phyloP scores from a whole-genome alignment of 1,140 invertebrate species.

The Eriocheir sinensis region DNA sequence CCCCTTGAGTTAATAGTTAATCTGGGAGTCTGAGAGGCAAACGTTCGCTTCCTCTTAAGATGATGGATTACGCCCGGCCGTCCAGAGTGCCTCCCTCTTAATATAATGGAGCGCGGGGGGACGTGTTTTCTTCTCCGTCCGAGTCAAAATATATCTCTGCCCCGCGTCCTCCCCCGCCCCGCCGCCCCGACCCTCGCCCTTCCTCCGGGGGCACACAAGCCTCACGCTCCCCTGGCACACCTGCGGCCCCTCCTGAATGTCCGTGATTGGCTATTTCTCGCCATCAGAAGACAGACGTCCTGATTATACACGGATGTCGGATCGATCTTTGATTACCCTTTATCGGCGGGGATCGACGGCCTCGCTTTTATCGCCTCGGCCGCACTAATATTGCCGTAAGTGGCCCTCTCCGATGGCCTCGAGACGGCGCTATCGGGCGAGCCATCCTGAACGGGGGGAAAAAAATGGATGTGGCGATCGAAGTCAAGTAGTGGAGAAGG shows the following conservation, averaged over 20 bases:
- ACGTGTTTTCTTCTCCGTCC: constrained; percentile 38
- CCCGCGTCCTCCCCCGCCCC: neutral
- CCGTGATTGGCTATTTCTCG: constrained; percentile 75
- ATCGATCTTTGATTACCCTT: constrained; percentile 71
- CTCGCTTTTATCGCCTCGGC: constrained; percentile 72
- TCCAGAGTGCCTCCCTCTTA: constrained; percentile 52
- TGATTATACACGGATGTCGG: constrained; percentile 77
- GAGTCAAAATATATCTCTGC: constrained; percentile 15
- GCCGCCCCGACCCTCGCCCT: constrained; percentile 3
- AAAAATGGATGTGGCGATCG: constrained; percentile 35
- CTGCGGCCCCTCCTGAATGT: constrained; percentile 53
- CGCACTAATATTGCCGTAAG: constrained; percentile 75
- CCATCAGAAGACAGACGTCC: constrained; percentile 73
- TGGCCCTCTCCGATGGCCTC: constrained; percentile 60
- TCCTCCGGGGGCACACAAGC: neutral
- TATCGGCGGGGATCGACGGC: constrained; percentile 48
- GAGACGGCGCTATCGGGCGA: constrained; percentile 42
- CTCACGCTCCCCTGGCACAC: neutral
- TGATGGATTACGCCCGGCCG: constrained; percentile 40
- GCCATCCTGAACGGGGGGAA: constrained; percentile 27
- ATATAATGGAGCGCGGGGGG: constrained; percentile 31
- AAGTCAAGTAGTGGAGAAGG: neutral
- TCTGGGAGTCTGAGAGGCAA: constrained; percentile 11
- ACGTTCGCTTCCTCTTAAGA: constrained; percentile 41
- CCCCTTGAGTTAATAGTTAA: neutral